Base-by-base conservation (phyloP, 2,888 invertebrate genomes). In the Heliconius aoede region DNA sequence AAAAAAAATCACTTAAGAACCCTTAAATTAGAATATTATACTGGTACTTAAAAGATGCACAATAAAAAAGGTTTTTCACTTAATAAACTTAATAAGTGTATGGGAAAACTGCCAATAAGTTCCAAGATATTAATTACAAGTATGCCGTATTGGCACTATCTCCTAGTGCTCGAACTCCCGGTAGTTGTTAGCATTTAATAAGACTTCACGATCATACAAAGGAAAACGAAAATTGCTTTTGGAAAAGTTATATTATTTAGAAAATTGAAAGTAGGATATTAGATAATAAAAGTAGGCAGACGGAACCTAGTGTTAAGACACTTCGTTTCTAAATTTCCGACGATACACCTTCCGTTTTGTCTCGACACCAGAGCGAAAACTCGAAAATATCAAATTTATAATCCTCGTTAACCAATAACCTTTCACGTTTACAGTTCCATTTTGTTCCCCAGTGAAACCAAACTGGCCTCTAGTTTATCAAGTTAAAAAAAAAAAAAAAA, bases 51-150 rank as follows among this genome's bases (percentile, higher is more conserved):
- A 30, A 21, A 4, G 4, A 68, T 11, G 21, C 30, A 36, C 26
- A 26, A 26, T 26, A 40, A 51, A 36, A 51, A 68, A 68, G 21
- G 13, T 67, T 40, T 7, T 11, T 51, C 21, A 13, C 21, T 28
- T n/a, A 68, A 68, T 68, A 68, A 68, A 68, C 51, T 28, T 68
- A 51, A 64, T n/a, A 28, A 51, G 30, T 51, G 68, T 28, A 69
- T 51, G 51, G 68, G 68, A 51, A 30, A 69, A 51, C 28, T 69
- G 68, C 68, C 68, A 69, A 69, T 51, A 64, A 69, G 30, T 51
- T 51, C 21, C 28, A 69, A 69, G 30, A 51, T 68, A 69, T 69
- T 51, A 69, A 69, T 69, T 69, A 69, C 68, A 51, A 69, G 68
- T 51, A 51, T 69, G 51, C 51, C 68, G 51, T 51, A 69, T 69